A percentile compares a stretch with the other conserved stretches of the same genome.
Evolutionary conservation across 2,888 invertebrate species (phyloP).

Genomic region (Philonicus albiceps): DNA sequence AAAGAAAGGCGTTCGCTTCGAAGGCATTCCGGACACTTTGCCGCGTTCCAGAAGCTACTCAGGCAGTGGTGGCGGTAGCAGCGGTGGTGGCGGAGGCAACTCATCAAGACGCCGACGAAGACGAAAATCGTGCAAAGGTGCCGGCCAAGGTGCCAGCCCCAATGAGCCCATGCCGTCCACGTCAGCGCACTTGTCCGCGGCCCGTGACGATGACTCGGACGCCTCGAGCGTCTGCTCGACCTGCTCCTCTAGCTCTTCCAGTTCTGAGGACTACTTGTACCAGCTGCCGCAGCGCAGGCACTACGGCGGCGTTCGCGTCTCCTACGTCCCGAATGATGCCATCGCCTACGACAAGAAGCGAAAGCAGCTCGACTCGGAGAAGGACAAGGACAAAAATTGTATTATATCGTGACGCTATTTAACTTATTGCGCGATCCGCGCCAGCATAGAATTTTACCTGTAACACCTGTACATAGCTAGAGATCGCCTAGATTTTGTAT

Average conservation of each 20-base stretch:
- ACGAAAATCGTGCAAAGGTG: slow-evolving; percentile 57
- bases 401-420: slow-evolving; percentile 78
- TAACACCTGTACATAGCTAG: slow-evolving; percentile 1
- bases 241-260: slow-evolving; percentile 85
- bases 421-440: slow-evolving; percentile 43
- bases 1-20: slow-evolving; percentile 63
- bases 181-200: neutral
- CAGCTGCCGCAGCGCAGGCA: slow-evolving; percentile 83
- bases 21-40: slow-evolving; percentile 63
- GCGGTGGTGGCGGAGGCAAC: slow-evolving; percentile 54
- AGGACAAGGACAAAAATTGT: slow-evolving; percentile 79
- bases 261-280: slow-evolving; percentile 88
- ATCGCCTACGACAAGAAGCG: slow-evolving; percentile 81
- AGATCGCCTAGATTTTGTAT: slow-evolving; percentile 31
- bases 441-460: neutral
- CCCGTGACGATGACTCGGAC: slow-evolving; percentile 65
- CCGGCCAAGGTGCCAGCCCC: neutral
- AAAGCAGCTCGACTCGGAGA: slow-evolving; percentile 61
- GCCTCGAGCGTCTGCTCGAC: slow-evolving; percentile 87
- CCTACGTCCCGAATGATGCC: slow-evolving; percentile 92
- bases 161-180: slow-evolving; percentile 24
- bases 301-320: slow-evolving; percentile 87
- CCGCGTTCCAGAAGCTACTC: slow-evolving; percentile 68
- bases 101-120: slow-evolving; percentile 57
- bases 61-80: slow-evolving; percentile 55